Conservation (phyloP, 2,888 invertebrate species). For the Micropterix aruncella region DNA sequence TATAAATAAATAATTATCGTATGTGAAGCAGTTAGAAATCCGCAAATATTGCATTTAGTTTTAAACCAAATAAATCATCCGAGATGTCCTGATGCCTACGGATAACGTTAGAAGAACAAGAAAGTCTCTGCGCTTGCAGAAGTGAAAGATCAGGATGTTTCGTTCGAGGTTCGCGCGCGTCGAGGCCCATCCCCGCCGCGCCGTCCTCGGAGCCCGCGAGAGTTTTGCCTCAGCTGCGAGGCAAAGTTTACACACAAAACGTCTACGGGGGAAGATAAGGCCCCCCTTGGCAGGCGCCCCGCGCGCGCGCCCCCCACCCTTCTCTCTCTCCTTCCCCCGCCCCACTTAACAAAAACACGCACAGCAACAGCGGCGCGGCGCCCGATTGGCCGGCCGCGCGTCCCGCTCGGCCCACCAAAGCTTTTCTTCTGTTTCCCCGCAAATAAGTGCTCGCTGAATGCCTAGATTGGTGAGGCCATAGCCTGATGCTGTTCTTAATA, state of each 20-base stretch:
- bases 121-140: no score
- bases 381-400: constrained; percentile 24
- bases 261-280: constrained; percentile 2
- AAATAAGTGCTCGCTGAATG: constrained; percentile 12
- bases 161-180: no score
- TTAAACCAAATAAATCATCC: no score
- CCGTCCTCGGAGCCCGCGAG: constrained; percentile 4
- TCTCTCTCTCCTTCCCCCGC: constrained; percentile 20
- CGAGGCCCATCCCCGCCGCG: constrained; percentile 1
- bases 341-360: constrained; percentile 42
- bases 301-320: constrained; percentile 5
- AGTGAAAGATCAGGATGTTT: no score
- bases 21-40: no score
- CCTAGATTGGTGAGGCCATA: constrained; percentile 2
- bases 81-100: no score
- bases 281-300: constrained; percentile 2
- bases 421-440: constrained; percentile 14
- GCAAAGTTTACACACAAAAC: background rate
- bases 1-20: no score
- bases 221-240: background rate
- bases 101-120: no score
- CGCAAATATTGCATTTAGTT: no score
- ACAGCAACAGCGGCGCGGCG: constrained; percentile 22
- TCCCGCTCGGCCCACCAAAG: constrained; percentile 12
- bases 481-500: no score